Base-by-base conservation (phyloP, 64 coral and sea anemone genomes). In the Catalaphyllia jardinei region DNA sequence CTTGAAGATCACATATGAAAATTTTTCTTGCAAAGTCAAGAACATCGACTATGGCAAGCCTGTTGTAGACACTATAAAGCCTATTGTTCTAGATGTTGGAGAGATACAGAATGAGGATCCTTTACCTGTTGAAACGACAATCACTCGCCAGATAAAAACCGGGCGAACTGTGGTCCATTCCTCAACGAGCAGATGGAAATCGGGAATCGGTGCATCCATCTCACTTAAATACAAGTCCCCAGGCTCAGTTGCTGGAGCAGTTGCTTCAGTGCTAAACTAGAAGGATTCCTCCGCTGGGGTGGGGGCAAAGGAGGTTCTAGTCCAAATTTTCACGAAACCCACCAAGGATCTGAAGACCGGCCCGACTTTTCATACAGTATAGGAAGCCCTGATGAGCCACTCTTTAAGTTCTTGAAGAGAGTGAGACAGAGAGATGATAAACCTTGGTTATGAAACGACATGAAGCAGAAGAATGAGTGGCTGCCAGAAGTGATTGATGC, bases 241-340 rank as follows among this genome's bases (percentile, higher is more conserved):
- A 29, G 81, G 63, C 6, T 80, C n/a, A 18, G 18, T 46, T 1
- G 93, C 88, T 33, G 77, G 72, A 27, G 82, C 79, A 10, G 12
- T 22, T 9, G 73, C n/a, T 94, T 91, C 83, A 87, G 88, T 8
- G 88, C 93, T 24, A 77, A 86, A 63, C 65, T 94, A 13, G 93
- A 91, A 39, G 93, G 93, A 8, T 94, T 94, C 49, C 82, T 94
- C 20, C 76, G 74, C 11, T 90, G 88, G 88, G 93, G 93, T 57
- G 93, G 88, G 31, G 93, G 88, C 63, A 67, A 94, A 74, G 93
- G 93, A 24, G 62, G 10, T 16, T 20, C 18, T 9, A 62, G 42
- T 25, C 75, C 93, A 35, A 94, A 94, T 30, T 91, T 65, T 51
- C 93, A 94, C 31, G 74, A 79, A 31, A 82, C 14, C 2, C 42